A percentile compares a stretch with the other conserved stretches of the same genome.
These are phyloP conservation scores for Trypoxylus dichotomus DNA, from an alignment of 1,140 invertebrate genomes.

Conservation along the genomic window DNA sequence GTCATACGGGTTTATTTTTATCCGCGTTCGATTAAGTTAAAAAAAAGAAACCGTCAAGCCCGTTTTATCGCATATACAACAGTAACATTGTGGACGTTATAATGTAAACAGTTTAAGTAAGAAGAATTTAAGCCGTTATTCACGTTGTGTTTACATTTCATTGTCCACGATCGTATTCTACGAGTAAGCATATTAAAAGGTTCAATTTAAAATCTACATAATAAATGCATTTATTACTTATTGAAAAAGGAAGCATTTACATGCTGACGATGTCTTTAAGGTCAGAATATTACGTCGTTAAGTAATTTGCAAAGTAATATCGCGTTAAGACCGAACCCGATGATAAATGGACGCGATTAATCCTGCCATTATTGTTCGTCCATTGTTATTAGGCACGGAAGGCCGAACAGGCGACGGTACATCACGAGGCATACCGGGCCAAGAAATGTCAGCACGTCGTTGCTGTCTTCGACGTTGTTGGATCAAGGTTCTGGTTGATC, in stretches of 20 bases:
- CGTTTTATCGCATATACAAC: background rate
- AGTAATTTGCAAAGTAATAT: constrained; percentile 14
- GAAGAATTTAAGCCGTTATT: background rate
- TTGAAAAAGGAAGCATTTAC: constrained; percentile 1
- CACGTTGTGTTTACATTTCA: background rate
- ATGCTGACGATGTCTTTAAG: background rate
- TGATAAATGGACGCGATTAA: constrained; percentile 1
- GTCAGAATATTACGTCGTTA: constrained; percentile 12
- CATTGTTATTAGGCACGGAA: constrained; percentile 20
- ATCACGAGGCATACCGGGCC: background rate
- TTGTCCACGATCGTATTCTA: background rate
- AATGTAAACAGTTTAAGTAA: background rate
- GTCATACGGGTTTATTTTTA: background rate
- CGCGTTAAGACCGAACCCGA: background rate
- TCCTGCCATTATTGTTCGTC: background rate
- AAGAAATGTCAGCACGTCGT: background rate
- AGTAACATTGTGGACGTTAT: background rate
- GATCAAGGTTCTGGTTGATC: no score
- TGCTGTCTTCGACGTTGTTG: no score
- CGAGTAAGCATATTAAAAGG: background rate
- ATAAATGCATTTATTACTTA: constrained; percentile 17
- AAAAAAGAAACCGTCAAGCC: background rate
- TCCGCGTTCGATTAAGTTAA: background rate
- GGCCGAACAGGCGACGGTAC: background rate
- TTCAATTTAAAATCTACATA: constrained; percentile 2